Base-by-base conservation (phyloP, 2,113 vertebrate genomes). In the Uropsilus gracilis region DNA sequence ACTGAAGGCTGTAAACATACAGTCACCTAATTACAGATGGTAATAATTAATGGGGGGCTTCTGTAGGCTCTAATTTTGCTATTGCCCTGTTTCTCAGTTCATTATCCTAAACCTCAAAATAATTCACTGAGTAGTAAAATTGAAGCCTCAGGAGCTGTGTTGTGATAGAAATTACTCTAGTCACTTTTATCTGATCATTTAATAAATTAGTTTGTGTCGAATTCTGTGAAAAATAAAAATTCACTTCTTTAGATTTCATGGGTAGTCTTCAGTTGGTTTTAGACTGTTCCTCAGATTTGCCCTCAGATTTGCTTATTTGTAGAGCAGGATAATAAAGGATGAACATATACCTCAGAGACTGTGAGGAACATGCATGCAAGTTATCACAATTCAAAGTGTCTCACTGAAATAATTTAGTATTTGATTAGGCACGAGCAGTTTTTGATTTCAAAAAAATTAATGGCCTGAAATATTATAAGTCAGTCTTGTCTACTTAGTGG, bases 111-210 rank as follows among this genome's bases (percentile, higher is more conserved):
- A 24, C 14, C 34, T 73, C 59, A 73, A 93, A 90, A 46, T 59
- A 69, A 89, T 89, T 95, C 39, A 72, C n/a, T 76, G 73, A 91
- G 39, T 6, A 17, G n/a, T n/a, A 18, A 89, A 37, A 37, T 46
- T 2, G 14, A 22, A 50, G 11, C 46, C 53, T 2, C 1, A 26
- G 61, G 63, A 89, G 42, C 28, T 22, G 1, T 48, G 24, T 69
- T 53, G 39, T 89, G 4, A 59, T 20, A 10, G 50, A 53, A 37
- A 68, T 2, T 13, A 16, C 7, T 30, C 20, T n/a, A 32, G 42
- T 37, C 28, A 18, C n/a, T 17, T 17, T 0, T 26, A n/a, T 28
- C 84, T 6, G 26, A 53, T 53, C 34, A 3, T 75, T 53, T n/a
- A n/a, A n/a, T n/a, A 22, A 64, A 53, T 66, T 72, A 68, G 37